Evolutionary conservation across 2,797 vertebrate genomes (phyloP).

Genomic region (Paramormyrops hopkinsi): DNA sequence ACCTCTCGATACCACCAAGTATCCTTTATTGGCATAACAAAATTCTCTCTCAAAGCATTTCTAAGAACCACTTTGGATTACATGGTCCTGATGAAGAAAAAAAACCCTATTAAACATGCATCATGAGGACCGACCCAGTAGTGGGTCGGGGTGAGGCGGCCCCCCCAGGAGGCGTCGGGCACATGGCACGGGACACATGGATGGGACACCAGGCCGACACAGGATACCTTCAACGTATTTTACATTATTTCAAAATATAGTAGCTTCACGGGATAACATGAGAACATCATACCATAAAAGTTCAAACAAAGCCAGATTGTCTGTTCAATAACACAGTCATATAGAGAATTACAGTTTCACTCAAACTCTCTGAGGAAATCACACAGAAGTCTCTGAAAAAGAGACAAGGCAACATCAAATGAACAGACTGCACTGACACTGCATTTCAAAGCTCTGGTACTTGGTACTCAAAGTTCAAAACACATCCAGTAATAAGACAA

Average conservation of each 20-base stretch:
- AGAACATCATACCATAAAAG: not conserved
- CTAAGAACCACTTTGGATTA: not conserved
- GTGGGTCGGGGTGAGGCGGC: not conserved
- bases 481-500: not conserved
- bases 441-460: constrained; percentile 5
- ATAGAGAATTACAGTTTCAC: not conserved
- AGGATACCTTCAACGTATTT: not conserved
- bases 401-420: not conserved
- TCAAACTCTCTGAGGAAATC: not conserved
- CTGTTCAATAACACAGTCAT: not conserved
- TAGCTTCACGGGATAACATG: not conserved
- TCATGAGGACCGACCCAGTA: not conserved
- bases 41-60: not conserved
- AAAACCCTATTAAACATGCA: not conserved
- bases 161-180: not conserved
- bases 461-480: constrained; percentile 4
- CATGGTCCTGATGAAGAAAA: not conserved
- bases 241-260: not conserved
- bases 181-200: not conserved
- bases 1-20: not conserved
- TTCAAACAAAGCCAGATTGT: constrained; percentile 8
- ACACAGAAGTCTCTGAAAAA: not conserved
- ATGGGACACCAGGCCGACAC: not conserved
- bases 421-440: not conserved
- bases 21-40: not conserved